These are phyloP conservation scores for Menidia beryllina DNA, from an alignment of 2,113 vertebrate genomes.

Conservation along the genomic window DNA sequence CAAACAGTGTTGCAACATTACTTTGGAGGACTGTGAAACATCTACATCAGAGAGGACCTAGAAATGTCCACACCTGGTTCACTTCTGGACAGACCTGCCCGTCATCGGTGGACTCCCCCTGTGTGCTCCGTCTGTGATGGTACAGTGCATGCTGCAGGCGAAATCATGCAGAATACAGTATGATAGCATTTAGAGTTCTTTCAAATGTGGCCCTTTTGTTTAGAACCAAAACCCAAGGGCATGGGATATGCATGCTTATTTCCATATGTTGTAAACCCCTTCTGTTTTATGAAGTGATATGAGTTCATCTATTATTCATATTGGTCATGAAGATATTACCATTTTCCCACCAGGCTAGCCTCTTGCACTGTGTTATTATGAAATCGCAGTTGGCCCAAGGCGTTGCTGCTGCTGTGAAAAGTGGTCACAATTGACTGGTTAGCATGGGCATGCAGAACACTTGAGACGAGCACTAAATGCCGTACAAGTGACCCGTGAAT, in stretches of 20 bases:
- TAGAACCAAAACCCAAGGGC: constrained; percentile 39
- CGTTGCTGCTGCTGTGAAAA: constrained; percentile 70
- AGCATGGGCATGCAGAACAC: constrained; percentile 67
- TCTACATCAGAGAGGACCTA: constrained; percentile 95
- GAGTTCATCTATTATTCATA: constrained; percentile 82
- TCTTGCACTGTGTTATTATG: constrained; percentile 79
- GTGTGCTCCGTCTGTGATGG: constrained; percentile 54
- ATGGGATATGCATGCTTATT: constrained; percentile 58
- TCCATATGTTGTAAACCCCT: constrained; percentile 68
- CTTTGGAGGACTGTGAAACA: constrained; percentile 90
- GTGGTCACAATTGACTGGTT: constrained; percentile 82
- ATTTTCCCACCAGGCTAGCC: constrained; percentile 68
- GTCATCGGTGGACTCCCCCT: constrained; percentile 59
- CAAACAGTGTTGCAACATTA: constrained; percentile 91
- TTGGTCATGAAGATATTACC: constrained; percentile 69
- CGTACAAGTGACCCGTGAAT: constrained; percentile 79
- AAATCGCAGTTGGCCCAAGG: constrained; percentile 74
- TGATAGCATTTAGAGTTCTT: constrained; percentile 17
- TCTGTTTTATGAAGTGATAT: constrained; percentile 74
- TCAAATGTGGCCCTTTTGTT: constrained; percentile 30
- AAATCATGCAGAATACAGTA: constrained; percentile 21
- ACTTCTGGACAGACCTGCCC: constrained; percentile 63
- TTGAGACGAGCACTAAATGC: constrained; percentile 77
- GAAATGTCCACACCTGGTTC: constrained; percentile 69
- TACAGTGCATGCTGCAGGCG: constrained; percentile 44